phyloP scores from a whole-genome alignment of 2,797 vertebrate species.

The Poeciliopsis paucimaculata region DNA sequence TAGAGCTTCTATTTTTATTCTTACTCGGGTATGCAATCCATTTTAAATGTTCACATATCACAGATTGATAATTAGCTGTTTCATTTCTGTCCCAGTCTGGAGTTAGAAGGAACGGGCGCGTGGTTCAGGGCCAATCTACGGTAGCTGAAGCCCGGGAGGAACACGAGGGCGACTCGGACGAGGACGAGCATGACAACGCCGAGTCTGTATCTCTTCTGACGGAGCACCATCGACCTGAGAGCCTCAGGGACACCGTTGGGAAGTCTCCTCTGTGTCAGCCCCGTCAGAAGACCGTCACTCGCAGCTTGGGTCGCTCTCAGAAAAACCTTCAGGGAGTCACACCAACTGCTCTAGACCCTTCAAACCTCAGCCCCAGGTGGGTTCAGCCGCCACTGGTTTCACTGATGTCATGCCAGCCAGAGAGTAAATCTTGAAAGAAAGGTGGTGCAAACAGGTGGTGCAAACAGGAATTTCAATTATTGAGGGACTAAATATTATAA shows the following conservation, averaged over 20 bases:
- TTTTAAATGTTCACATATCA: slow-evolving; percentile 7
- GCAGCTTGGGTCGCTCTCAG: slow-evolving; percentile 43
- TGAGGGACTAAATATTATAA: not conserved
- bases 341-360: slow-evolving; percentile 80
- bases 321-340: slow-evolving; percentile 82
- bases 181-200: slow-evolving; percentile 50
- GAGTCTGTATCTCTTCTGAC: slow-evolving; percentile 38
- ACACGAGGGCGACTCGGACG: slow-evolving; percentile 52
- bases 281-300: slow-evolving; percentile 33
- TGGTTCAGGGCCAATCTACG: slow-evolving; percentile 71
- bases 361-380: slow-evolving; percentile 92
- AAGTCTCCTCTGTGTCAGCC: slow-evolving; percentile 50
- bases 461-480: not conserved
- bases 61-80: not conserved
- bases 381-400: slow-evolving; percentile 6
- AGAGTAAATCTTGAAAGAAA: not conserved
- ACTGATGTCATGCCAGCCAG: not conserved
- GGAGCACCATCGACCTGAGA: slow-evolving; percentile 42
- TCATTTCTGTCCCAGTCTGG: slow-evolving; percentile 54
- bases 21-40: not conserved
- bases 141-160: slow-evolving; percentile 61
- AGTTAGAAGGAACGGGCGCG: slow-evolving; percentile 74
- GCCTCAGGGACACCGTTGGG: slow-evolving; percentile 47
- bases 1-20: slow-evolving; percentile 10
- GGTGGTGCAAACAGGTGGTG: not conserved